Evolutionary conservation across 2,113 vertebrate genomes (phyloP).

Genomic region (Noctilio leporinus): DNA sequence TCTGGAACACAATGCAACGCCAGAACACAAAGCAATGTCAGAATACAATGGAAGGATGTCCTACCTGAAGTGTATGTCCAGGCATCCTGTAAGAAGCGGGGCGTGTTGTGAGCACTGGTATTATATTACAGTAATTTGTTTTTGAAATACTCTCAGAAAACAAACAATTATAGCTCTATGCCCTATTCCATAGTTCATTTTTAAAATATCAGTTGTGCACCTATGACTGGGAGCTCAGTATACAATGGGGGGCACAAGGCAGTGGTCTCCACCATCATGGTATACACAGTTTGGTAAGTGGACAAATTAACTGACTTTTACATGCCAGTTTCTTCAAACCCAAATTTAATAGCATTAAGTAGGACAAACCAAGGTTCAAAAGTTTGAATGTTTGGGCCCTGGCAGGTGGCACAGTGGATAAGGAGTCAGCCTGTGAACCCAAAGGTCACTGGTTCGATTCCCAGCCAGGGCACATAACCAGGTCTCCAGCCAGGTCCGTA

Average conservation of each 20-base stretch:
- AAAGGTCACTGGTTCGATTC: too few relatives aligned
- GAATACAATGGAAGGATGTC: background rate
- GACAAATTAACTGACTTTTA: background rate
- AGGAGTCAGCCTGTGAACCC: too few relatives aligned
- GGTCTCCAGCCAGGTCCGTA: too few relatives aligned
- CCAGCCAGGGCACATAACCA: too few relatives aligned
- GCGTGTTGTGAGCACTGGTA: background rate
- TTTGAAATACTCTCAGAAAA: background rate
- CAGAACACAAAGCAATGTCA: too few relatives aligned
- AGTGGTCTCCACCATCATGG: background rate
- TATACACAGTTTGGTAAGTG: background rate
- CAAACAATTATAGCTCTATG: background rate
- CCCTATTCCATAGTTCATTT: background rate
- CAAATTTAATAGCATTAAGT: background rate
- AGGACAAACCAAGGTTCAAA: background rate
- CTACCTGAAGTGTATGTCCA: background rate
- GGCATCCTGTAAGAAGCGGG: background rate
- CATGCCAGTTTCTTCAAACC: background rate
- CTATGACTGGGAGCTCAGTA: background rate
- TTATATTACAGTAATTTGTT: background rate
- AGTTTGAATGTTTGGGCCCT: too few relatives aligned
- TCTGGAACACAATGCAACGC: background rate
- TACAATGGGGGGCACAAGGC: background rate
- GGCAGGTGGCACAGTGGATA: too few relatives aligned
- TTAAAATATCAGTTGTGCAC: background rate